Conservation (phyloP, 1,140 invertebrate genomes). For the Melipona quadrifasciata region DNA sequence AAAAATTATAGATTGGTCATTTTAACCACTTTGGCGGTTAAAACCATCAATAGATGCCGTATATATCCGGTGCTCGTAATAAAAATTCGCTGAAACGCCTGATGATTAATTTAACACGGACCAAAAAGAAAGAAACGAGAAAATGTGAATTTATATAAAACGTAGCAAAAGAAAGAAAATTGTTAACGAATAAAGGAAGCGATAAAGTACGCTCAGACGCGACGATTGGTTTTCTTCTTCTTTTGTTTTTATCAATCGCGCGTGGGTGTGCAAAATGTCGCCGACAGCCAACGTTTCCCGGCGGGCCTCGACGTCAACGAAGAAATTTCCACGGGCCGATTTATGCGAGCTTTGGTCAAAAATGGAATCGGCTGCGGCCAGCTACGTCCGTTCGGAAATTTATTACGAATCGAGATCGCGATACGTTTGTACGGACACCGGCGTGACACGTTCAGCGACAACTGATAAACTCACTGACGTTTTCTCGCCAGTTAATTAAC, state of each 20-base stretch:
- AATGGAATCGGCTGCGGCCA: constrained; percentile 22
- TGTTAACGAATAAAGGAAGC: neutral
- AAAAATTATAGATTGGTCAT: too few relatives aligned
- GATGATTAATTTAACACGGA: too few relatives aligned
- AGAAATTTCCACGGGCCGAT: constrained; percentile 2
- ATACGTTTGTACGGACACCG: neutral
- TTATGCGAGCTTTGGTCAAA: constrained; percentile 6
- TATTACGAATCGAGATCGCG: constrained; percentile 34
- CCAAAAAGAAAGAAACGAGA: neutral
- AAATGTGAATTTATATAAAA: neutral
- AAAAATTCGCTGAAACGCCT: too few relatives aligned
- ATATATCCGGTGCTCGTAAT: too few relatives aligned
- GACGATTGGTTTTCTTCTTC: too few relatives aligned
- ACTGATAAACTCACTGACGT: neutral
- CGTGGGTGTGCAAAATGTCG: neutral
- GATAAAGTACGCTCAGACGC: neutral
- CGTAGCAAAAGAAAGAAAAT: neutral
- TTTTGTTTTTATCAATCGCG: neutral
- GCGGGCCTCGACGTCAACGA: neutral
- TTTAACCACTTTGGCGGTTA: too few relatives aligned
- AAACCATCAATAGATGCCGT: too few relatives aligned
- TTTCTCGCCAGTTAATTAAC: neutral
- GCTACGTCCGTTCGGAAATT: constrained; percentile 40
- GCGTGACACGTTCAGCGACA: neutral
- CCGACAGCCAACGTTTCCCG: neutral